These are phyloP conservation scores for Axinella damicornis DNA, from an alignment of 37 sponge, comb jelly and placozoan genomes.

Conservation along the genomic window DNA sequence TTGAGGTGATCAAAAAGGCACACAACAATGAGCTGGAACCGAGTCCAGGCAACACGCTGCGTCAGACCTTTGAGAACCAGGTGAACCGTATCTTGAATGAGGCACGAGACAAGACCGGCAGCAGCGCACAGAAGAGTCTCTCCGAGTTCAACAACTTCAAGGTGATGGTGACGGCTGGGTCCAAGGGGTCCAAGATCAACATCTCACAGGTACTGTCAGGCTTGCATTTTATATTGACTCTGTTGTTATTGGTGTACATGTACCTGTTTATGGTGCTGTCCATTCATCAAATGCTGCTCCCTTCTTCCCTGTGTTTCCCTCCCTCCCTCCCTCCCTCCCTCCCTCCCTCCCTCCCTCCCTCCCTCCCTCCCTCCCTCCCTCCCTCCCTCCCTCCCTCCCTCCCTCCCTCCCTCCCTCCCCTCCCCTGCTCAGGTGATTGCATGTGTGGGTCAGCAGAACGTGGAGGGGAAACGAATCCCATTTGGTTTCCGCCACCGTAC, in stretches of 20 bases:
- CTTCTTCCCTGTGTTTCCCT: background rate
- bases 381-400: no score
- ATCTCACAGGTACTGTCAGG: conserved; percentile 96
- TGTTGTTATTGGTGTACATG: background rate
- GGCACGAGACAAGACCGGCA: conserved; percentile 98
- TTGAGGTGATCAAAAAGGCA: conserved; percentile 98
- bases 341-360: background rate
- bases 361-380: background rate
- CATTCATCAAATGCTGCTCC: background rate
- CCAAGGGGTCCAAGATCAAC: conserved; percentile 99
- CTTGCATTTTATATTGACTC: background rate
- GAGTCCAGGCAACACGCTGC: conserved; percentile 98
- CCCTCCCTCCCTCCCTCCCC: background rate
- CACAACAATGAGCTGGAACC: conserved; percentile 99
- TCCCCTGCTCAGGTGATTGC: conserved; percentile 99
- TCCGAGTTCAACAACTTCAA: conserved; percentile 99
- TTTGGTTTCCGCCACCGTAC: conserved; percentile 98
- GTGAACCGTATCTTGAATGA: conserved; percentile 98
- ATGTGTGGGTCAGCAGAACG: conserved; percentile 99
- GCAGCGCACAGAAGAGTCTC: conserved; percentile 93
- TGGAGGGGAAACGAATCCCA: conserved; percentile 99
- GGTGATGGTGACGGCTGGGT: conserved; percentile 98
- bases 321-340: background rate
- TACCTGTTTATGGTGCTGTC: background rate
- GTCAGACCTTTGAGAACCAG: conserved; percentile 99